Evolutionary conservation across 2,113 vertebrate genomes (phyloP), one percentile per base, ranked within the genome.

Genomic region (Arothron firmamentum): DNA sequence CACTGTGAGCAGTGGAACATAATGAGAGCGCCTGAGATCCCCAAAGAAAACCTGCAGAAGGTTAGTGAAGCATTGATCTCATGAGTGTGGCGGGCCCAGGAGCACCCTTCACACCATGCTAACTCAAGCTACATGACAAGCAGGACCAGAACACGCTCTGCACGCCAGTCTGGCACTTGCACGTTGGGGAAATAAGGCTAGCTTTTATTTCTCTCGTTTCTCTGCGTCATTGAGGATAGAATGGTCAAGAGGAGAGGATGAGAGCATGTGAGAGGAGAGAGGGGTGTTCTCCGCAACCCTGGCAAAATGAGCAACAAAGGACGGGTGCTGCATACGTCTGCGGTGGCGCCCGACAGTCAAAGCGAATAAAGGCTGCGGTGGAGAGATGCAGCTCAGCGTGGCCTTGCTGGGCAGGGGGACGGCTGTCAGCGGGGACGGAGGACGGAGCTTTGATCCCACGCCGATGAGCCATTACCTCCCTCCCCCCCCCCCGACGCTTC

Each of bases 341-440:
- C 79, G 72, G 77, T 77, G 82, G 76, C 81, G 64, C 86, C 85
- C 85, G 87, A 82, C 85, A 79, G 82, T 83, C 86, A 90, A 85
- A 87, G 88, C 85, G 90, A 91, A 89, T 87, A 84, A 85, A 87
- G 77, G 71, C 87, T 72, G 41, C 10, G 52, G 72, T 56, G 72
- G 85, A 87, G 81, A 79, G 70, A 80, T 70, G 77, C 78, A 63
- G 82, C 86, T 89, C 84, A 79, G 87, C 88, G 85, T 83, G 80
- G 74, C 83, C 85, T 88, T 19, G 72, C 80, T 57, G 70, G 83
- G 85, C 76, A 68, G 28, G 6, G 71, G 66, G 73, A 82, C 28
- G 66, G 64, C 73, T 85, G 85, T 82, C 83, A 87, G 83, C 71
- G 6, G 85, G 76, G 74, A 82, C 73, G 84, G 70, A 82, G 70